A percentile compares a stretch with the other conserved stretches of the same genome.
These are phyloP conservation scores for Acanthopleura granulata DNA, from an alignment of 2,888 invertebrate species.

Conservation along the genomic window DNA sequence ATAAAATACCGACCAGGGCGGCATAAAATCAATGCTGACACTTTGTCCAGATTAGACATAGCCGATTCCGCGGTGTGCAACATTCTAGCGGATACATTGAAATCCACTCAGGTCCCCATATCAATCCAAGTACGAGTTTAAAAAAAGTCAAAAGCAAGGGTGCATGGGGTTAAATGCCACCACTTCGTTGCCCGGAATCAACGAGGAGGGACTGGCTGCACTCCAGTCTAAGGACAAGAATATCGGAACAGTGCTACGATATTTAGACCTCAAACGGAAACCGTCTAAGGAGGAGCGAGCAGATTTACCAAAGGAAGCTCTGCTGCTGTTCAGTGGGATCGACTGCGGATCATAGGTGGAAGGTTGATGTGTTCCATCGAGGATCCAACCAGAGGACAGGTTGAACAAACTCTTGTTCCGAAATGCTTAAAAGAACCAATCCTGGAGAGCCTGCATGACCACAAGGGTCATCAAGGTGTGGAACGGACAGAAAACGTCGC, in stretches of 20 bases:
- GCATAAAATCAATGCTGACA: constrained; percentile 23
- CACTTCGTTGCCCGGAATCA: neutral
- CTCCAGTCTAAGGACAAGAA: neutral
- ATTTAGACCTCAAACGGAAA: constrained; percentile 11
- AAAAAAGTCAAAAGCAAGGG: neutral
- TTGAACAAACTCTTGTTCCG: constrained; percentile 6
- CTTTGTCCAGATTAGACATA: constrained; percentile 16
- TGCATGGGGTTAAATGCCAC: neutral
- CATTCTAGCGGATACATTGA: neutral
- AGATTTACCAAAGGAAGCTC: neutral
- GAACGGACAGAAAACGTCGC: neutral
- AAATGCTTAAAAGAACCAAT: neutral
- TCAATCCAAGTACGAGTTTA: neutral
- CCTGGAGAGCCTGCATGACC: constrained; percentile 15
- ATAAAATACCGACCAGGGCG: constrained; percentile 23
- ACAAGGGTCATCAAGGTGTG: constrained; percentile 21
- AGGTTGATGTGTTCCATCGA: neutral
- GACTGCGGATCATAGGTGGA: neutral
- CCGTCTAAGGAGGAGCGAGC: constrained; percentile 2
- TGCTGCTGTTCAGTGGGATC: neutral
- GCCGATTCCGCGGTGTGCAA: neutral
- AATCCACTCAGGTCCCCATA: constrained; percentile 9
- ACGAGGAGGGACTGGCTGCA: neutral
- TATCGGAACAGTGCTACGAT: neutral
- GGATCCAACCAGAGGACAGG: constrained; percentile 9